Conservation (phyloP, 2,113 vertebrate genomes). For the Perca fluviatilis region DNA sequence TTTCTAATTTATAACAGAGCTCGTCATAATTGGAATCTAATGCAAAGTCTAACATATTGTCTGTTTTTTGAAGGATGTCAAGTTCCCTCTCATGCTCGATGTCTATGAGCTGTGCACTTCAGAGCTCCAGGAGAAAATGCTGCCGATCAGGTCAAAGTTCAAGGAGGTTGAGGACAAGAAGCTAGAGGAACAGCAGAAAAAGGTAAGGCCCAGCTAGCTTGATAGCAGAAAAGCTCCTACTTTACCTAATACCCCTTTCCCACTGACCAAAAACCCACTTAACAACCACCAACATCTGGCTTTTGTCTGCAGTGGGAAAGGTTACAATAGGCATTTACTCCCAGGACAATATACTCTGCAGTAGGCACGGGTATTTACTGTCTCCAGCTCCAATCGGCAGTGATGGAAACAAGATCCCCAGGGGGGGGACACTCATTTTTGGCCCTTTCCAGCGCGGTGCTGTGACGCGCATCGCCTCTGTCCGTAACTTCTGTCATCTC, state of each 20-base stretch:
- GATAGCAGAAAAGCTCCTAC: neutral
- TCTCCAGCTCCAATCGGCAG: too few species aligned
- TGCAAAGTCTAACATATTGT: neutral
- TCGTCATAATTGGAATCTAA: neutral
- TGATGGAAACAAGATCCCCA: too few species aligned
- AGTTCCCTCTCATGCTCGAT: slow-evolving; percentile 99
- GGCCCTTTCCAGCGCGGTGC: too few species aligned
- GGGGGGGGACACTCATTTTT: too few species aligned
- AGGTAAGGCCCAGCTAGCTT: slow-evolving; percentile 74
- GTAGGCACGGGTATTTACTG: too few species aligned
- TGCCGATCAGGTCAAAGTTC: slow-evolving; percentile 93
- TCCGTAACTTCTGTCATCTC: too few species aligned
- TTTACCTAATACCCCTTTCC: neutral
- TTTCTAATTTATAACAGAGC: neutral
- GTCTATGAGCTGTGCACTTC: slow-evolving; percentile 95
- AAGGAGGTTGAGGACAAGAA: slow-evolving; percentile 97
- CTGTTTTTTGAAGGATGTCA: slow-evolving; percentile 89
- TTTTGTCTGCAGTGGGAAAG: too few species aligned
- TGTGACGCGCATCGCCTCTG: too few species aligned
- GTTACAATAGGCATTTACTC: too few species aligned
- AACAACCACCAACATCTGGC: too few species aligned
- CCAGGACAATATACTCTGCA: too few species aligned
- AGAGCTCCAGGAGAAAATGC: slow-evolving; percentile 97
- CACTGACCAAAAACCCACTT: too few species aligned
- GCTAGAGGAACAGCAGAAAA: slow-evolving; percentile 91